Conservation (phyloP, 1,140 invertebrate genomes). For the Branchinecta lynchi region DNA sequence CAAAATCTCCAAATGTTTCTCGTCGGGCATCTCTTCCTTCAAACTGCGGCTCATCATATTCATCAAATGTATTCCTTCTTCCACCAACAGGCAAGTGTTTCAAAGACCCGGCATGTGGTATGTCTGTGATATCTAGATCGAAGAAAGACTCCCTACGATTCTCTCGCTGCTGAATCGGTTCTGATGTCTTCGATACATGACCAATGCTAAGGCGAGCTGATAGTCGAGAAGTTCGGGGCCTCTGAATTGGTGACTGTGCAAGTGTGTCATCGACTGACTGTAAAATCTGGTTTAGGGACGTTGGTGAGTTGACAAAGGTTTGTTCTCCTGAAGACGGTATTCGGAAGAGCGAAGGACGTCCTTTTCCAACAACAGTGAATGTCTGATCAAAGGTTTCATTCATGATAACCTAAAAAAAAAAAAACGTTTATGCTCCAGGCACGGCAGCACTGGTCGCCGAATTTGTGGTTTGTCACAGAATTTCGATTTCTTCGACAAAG, state of each 20-base stretch:
- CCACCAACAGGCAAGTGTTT: background rate
- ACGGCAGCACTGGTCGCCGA: too few species aligned
- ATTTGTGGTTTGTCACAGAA: too few species aligned
- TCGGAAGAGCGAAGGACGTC: background rate
- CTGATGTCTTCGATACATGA: background rate
- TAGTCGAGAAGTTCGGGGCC: background rate
- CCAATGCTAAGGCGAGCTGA: background rate
- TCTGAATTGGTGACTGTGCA: background rate
- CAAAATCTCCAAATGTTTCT: slow-evolving; percentile 2
- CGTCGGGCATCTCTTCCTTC: background rate
- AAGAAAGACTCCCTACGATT: background rate
- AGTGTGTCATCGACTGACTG: background rate
- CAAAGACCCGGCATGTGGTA: background rate
- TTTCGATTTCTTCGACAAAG: too few species aligned
- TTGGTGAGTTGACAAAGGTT: background rate
- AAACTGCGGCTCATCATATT: background rate
- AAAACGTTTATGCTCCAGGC: background rate
- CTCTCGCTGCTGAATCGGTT: background rate
- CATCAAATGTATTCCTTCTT: background rate
- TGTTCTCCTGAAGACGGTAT: background rate
- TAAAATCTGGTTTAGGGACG: background rate
- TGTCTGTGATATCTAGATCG: background rate
- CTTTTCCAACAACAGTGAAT: background rate
- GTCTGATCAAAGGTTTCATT: background rate
- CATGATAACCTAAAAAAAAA: background rate